phyloP scores from a whole-genome alignment of 2,888 invertebrate species.

The Phaedon cochleariae region DNA sequence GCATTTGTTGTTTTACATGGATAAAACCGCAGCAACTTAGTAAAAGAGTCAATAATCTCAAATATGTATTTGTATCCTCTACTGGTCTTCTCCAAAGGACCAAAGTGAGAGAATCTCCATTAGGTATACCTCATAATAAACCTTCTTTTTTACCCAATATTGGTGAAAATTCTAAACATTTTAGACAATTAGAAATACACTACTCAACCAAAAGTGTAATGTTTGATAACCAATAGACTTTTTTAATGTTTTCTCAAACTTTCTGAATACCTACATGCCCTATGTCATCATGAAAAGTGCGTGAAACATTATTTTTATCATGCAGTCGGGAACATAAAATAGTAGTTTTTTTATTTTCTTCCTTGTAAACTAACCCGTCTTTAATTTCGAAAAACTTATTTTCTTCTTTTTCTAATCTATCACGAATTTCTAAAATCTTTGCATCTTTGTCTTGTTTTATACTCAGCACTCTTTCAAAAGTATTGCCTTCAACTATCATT shows the following conservation, averaged over 20 bases:
- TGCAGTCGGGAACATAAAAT: conserved; percentile 23
- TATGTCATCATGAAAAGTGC: conserved; percentile 12
- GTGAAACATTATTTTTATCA: conserved; percentile 22
- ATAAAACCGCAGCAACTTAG: too few relatives aligned
- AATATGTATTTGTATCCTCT: conserved; percentile 5
- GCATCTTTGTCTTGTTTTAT: conserved; percentile 39
- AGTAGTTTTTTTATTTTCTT: conserved; percentile 19
- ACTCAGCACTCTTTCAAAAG: conserved; percentile 40
- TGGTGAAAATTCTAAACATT: conserved; percentile 4
- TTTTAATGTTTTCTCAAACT: neutral
- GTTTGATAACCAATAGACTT: conserved; percentile 7
- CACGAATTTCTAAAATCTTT: conserved; percentile 32
- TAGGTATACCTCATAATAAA: neutral
- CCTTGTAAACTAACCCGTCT: conserved; percentile 18
- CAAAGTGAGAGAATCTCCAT: conserved; percentile 7
- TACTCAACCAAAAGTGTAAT: neutral
- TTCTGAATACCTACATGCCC: conserved; percentile 20
- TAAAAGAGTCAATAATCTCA: neutral
- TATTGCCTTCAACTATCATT: conserved; percentile 40
- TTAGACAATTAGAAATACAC: conserved; percentile 6
- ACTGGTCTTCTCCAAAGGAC: conserved; percentile 9
- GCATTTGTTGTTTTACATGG: too few relatives aligned
- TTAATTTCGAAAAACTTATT: conserved; percentile 17
- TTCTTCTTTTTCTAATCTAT: conserved; percentile 2
- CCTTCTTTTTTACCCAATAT: neutral